A percentile compares a stretch with the other conserved stretches of the same genome.
Conservation (phyloP, 1,140 invertebrate genomes). For the Eurosta solidaginis region DNA sequence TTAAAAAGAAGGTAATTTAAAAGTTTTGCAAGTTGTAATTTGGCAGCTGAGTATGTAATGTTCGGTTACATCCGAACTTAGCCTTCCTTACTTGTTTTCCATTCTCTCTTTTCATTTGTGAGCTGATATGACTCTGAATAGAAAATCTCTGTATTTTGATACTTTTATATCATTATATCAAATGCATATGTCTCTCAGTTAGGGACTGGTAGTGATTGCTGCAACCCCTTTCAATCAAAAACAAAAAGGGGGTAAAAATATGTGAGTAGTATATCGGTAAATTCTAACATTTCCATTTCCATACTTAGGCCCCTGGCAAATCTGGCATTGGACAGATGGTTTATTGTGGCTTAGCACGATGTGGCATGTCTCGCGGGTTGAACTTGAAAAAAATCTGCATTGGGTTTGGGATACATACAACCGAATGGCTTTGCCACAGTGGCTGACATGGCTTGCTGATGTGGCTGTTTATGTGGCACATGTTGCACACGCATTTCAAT, state of each 20-base stretch:
- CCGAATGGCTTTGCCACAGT: neutral
- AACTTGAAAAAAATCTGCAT: constrained; percentile 17
- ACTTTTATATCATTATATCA: constrained; percentile 18
- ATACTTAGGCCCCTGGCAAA: neutral
- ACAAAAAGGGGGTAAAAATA: neutral
- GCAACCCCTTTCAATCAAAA: constrained; percentile 30
- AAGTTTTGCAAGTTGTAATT: too few relatives aligned
- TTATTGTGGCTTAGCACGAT: too few relatives aligned
- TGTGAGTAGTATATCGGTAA: neutral
- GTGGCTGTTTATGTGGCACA: neutral
- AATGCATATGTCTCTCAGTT: constrained; percentile 8
- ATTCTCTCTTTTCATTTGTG: neutral
- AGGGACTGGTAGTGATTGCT: neutral
- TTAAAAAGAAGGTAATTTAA: too few relatives aligned
- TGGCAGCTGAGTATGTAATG: too few relatives aligned
- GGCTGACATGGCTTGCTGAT: neutral
- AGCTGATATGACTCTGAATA: neutral
- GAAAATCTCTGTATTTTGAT: neutral
- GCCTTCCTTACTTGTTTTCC: neutral
- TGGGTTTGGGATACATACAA: neutral
- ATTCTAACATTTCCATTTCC: constrained; percentile 24
- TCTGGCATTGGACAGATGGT: constrained; percentile 6
- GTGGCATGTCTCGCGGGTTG: neutral
- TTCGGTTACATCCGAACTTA: neutral
- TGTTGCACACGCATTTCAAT: constrained; percentile 3